Evolutionary conservation across 92 coral and sea anemone species (phyloP).

Genomic region (Porites cylindrica): DNA sequence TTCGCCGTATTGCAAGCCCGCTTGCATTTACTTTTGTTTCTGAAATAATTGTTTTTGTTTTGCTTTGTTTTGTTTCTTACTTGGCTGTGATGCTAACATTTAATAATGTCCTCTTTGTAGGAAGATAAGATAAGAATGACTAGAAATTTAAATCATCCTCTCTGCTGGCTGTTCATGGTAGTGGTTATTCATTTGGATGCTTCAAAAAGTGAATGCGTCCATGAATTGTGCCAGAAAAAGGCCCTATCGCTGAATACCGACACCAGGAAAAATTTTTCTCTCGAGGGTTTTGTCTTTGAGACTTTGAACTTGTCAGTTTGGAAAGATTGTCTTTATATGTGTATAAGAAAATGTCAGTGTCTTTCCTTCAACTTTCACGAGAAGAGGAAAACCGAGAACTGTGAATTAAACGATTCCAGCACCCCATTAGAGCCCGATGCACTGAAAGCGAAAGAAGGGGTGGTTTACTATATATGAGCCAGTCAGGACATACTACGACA

Average conservation of each 20-base stretch:
- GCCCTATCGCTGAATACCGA: neutral
- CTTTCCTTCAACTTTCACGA: constrained; percentile 21
- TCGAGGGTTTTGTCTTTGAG: neutral
- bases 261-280: neutral
- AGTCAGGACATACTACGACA: neutral
- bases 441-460: constrained; percentile 5
- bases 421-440: neutral
- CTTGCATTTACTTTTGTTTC: no score
- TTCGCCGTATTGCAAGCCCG: no score
- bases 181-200: neutral
- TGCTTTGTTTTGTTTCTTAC: no score
- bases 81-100: no score
- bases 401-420: constrained; percentile 14
- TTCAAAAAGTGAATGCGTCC: no score
- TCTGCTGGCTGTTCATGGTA: no score
- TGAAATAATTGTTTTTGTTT: no score
- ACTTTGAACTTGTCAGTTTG: neutral
- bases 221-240: no score
- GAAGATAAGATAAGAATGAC: no score
- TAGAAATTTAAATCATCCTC: no score
- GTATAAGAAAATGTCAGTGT: constrained; percentile 18
- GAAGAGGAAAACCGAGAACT: neutral
- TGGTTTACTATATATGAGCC: neutral
- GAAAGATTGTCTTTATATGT: neutral
- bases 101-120: no score